Evolutionary conservation across 2,113 vertebrate genomes (phyloP), one percentile per base, ranked within the genome.

Genomic region (Oceanodroma tethys): DNA sequence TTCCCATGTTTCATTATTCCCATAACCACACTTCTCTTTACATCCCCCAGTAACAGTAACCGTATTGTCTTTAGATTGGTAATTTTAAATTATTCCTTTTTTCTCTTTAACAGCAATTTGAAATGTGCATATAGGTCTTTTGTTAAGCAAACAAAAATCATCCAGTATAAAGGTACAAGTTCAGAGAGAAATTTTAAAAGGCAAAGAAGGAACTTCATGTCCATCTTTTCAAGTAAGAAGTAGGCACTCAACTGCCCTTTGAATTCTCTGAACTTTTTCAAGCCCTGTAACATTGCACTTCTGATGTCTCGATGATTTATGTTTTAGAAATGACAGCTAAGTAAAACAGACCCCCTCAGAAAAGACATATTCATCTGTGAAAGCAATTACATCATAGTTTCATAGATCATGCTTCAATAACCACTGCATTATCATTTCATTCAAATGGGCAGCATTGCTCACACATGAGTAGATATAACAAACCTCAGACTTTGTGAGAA

Each of bases 271-370:
- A 94, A 71, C 40, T 30, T 95, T 81, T 81, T 82, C 50, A 90
- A 70, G 75, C 80, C 73, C 75, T 92, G 1, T 70, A 89, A 80
- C 23, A 59, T 70, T 92, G 91, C 75, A 94, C 50, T 98, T 95
- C 91, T 96, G 97, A 98, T 93, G 98, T 97, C 97, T 97, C 43
- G 12, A 98, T 97, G 97, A 86, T 82, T 92, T 95, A 93, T 96
- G 82, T 84, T 97, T 97, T 88, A 82, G 81, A 94, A 97, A 97
- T 97, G 97, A 98, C 98, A 95, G 93, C 95, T 96, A 98, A 98
- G 96, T 94, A 97, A 98, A 98, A 96, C 95, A 98, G 97, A 98
- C 95, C 11, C 36, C 32, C n/a, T 30, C 40, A 78, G 60, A 90
- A 78, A 90, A 74, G 65, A 90, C 38, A 59, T 16, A 65, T 60